These are phyloP conservation scores for Helicoverpa armigera DNA, from an alignment of 1,140 invertebrate genomes.

Conservation along the genomic window DNA sequence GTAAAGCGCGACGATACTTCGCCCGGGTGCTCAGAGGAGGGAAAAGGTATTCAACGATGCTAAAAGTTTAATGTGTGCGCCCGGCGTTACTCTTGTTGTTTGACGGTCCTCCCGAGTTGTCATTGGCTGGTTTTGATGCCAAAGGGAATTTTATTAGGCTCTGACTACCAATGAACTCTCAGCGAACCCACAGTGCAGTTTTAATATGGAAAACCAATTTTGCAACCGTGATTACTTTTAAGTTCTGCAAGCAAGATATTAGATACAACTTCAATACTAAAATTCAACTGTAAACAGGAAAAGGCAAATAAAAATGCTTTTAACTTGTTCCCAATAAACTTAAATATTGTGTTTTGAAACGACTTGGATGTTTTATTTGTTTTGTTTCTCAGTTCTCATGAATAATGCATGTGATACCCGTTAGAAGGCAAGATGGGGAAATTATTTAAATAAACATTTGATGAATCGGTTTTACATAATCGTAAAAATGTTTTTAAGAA, in stretches of 20 bases:
- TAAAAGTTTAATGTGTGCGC: constrained; percentile 27
- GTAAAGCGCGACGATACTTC: constrained; percentile 9
- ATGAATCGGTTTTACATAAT: constrained; percentile 9
- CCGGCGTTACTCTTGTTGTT: constrained; percentile 17
- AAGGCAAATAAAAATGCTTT: constrained; percentile 18
- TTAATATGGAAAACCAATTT: not conserved
- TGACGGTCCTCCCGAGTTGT: not conserved
- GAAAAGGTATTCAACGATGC: constrained; percentile 19
- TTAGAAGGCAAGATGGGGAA: constrained; percentile 23
- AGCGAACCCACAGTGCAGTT: not conserved
- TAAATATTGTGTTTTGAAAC: constrained; percentile 25
- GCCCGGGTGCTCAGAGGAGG: not conserved
- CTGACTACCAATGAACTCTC: not conserved
- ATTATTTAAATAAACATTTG: constrained; percentile 31
- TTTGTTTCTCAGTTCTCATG: constrained; percentile 17
- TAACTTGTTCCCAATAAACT: constrained; percentile 28
- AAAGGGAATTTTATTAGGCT: constrained; percentile 32
- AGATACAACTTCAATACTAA: not conserved
- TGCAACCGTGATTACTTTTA: not conserved
- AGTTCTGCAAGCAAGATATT: not conserved
- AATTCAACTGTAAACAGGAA: not conserved
- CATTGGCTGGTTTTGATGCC: constrained; percentile 25
- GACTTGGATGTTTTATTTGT: constrained; percentile 25
- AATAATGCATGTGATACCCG: constrained; percentile 13
- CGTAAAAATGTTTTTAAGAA: not conserved